phyloP scores from a whole-genome alignment of 2,888 invertebrate species.

The Heliconius erato region DNA sequence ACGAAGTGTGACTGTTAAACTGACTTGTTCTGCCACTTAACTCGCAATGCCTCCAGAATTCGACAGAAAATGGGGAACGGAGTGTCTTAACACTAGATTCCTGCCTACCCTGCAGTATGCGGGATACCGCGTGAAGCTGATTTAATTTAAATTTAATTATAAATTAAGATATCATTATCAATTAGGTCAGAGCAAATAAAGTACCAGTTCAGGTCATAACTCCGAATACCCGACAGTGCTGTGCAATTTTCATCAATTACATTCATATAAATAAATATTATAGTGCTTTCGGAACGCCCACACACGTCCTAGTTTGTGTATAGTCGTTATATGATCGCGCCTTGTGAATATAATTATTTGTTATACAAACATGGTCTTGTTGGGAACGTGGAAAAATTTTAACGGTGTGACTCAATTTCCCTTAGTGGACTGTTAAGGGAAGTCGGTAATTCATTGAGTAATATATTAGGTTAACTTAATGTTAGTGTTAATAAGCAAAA shows the following conservation, averaged over 20 bases:
- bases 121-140: too few relatives aligned
- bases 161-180: neutral
- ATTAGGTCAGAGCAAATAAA: constrained; percentile 17
- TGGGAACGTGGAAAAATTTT: constrained; percentile 6
- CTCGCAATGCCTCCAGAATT: too few relatives aligned
- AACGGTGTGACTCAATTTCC: neutral
- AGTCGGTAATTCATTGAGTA: neutral
- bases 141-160: neutral
- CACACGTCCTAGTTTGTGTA: constrained; percentile 39
- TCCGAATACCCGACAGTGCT: constrained; percentile 17
- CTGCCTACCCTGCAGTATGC: too few relatives aligned
- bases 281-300: constrained; percentile 37
- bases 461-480: neutral
- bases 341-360: constrained; percentile 28
- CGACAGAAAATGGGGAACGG: too few relatives aligned
- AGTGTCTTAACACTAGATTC: too few relatives aligned
- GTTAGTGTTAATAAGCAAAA: too few relatives aligned
- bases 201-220: constrained; percentile 13
- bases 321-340: constrained; percentile 31
- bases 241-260: constrained; percentile 40
- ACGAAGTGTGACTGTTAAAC: too few relatives aligned
- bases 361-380: constrained; percentile 6
- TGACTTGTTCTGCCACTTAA: too few relatives aligned
- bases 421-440: neutral
- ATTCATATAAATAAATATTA: constrained; percentile 28